A percentile compares a stretch with the other conserved stretches of the same genome.
Evolutionary conservation across 2,113 vertebrate genomes (phyloP).

Genomic region (cattle (Bos taurus)): DNA sequence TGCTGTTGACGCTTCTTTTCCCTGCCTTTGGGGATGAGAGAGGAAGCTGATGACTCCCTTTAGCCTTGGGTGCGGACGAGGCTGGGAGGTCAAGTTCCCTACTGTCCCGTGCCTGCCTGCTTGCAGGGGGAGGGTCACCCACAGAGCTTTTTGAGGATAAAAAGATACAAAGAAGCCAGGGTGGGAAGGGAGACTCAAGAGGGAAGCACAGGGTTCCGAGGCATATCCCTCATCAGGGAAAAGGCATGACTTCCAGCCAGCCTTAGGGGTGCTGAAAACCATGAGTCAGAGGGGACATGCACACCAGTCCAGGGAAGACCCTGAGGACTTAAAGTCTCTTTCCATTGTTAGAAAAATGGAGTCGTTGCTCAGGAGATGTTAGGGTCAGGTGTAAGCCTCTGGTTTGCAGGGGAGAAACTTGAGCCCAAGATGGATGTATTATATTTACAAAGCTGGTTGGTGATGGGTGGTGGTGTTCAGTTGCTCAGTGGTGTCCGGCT

Average conservation of each 20-base stretch:
- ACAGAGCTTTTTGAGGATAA: background rate
- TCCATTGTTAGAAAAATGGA: background rate
- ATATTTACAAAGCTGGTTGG: background rate
- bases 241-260: background rate
- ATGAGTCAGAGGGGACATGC: background rate
- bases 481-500: background rate
- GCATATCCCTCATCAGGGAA: background rate
- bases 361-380: background rate
- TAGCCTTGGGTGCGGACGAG: background rate
- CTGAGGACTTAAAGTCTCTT: background rate
- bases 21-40: background rate
- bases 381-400: background rate
- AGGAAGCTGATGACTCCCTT: background rate
- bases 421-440: background rate
- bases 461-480: fast-evolving
- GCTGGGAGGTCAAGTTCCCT: background rate
- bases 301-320: background rate
- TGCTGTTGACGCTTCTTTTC: background rate
- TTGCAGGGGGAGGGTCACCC: background rate
- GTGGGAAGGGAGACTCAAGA: background rate
- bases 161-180: background rate
- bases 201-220: background rate
- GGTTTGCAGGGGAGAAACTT: background rate
- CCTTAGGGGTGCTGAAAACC: fast-evolving
- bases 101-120: background rate